Evolutionary conservation across 1,140 invertebrate species (phyloP), one percentile per base, ranked within the genome.

Genomic region (Zaprionus camerounensis): DNA sequence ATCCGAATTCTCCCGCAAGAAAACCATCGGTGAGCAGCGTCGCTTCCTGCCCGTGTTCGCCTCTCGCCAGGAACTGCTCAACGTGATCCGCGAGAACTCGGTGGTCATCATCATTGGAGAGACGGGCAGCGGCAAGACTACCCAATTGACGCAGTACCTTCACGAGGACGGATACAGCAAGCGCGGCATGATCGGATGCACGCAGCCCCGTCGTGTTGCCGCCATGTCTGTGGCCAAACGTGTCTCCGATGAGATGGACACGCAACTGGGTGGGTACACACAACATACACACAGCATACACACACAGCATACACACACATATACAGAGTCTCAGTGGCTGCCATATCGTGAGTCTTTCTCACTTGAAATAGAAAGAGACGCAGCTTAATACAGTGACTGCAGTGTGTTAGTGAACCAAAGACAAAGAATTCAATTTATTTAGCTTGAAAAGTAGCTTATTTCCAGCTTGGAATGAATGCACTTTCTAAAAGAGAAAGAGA

Each of bases 191-290:
- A 98, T 99, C 75, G 99, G 99, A 0, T 99, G 98, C 92, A 99
- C 98, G 0, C 96, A 97, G 91, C 99, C 99, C 0, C 93, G 99
- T 57, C 94, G 99, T 90, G 98, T 99, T 0, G 99, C 99, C 49
- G 99, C 99, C 41, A 99, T 99, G 99, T 98, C 98, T 7, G 99
- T 99, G 6, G 99, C 99, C 3, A 99, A 99, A 93, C 95, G 99
- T 91, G 99, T 99, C 3, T 97, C 98, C 26, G 99, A 99, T 93
- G 99, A 99, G 94, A 99, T 99, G 97, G 95, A 95, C 28, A 97
- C 97, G 1, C 96, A 96, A 80, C 93, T 99, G 36, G 97, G 95
- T 95, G 82, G 66, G 85, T 26, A 13, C 20, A 11, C n/a, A 24
- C 12, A 36, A 5, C 26, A 28, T 28, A 28, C 26, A 28, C 5